Conservation (phyloP, 2,888 invertebrate genomes). For the Argyresthia goedartella region DNA sequence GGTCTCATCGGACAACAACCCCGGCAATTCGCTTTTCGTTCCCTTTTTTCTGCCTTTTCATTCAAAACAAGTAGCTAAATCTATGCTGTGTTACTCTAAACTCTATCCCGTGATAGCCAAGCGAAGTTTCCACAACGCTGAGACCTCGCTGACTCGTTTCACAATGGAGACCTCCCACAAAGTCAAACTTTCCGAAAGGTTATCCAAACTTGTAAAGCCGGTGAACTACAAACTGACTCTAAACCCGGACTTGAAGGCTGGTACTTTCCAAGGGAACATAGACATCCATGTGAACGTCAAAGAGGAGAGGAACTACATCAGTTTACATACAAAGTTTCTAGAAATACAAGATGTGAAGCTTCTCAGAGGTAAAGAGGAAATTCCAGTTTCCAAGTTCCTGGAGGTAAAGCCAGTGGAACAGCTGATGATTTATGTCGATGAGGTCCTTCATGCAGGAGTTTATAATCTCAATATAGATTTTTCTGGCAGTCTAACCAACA, state of each 20-base stretch:
- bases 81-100: too few relatives aligned
- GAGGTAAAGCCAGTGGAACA: constrained; percentile 44
- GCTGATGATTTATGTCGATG: constrained; percentile 37
- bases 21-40: too few relatives aligned
- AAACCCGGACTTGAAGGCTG: constrained; percentile 34
- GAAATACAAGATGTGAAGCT: constrained; percentile 55
- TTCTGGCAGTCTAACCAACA: constrained; percentile 73
- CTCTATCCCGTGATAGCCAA: too few relatives aligned
- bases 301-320: constrained; percentile 45
- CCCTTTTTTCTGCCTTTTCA: too few relatives aligned
- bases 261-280: constrained; percentile 41
- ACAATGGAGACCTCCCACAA: background rate
- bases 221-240: constrained; percentile 43
- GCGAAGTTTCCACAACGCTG: too few relatives aligned
- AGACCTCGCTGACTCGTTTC: too few relatives aligned
- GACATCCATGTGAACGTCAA: constrained; percentile 44
- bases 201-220: constrained; percentile 38
- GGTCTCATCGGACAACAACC: too few relatives aligned
- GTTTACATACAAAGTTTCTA: constrained; percentile 72
- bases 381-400: constrained; percentile 31
- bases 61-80: too few relatives aligned
- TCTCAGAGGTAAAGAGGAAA: constrained; percentile 24
- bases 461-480: constrained; percentile 73
- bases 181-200: constrained; percentile 32
- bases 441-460: constrained; percentile 31